phyloP scores from a whole-genome alignment of 2,113 vertebrate genomes.

The Chaetodon trifascialis region DNA sequence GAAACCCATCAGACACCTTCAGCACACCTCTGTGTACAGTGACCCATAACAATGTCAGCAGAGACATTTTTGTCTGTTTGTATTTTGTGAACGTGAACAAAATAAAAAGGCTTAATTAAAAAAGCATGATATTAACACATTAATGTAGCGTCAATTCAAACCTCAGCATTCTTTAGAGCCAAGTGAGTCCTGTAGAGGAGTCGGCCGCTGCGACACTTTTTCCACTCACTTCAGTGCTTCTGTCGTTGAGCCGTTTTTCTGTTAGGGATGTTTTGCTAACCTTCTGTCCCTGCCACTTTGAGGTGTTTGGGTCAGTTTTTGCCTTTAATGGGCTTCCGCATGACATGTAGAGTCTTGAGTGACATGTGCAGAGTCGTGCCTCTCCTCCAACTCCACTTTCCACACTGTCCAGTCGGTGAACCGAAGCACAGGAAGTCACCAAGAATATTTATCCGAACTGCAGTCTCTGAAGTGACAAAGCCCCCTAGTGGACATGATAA shows the following conservation, averaged over 20 bases:
- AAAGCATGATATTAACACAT: too few species aligned
- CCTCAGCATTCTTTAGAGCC: background rate
- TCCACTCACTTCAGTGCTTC: background rate
- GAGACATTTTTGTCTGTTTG: background rate
- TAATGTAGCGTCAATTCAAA: background rate
- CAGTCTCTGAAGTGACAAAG: background rate
- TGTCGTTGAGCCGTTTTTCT: conserved; percentile 29
- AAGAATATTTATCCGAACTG: background rate
- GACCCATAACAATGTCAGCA: background rate
- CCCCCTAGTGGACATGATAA: too few species aligned
- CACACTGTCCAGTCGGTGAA: background rate
- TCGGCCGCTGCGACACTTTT: background rate
- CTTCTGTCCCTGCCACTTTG: conserved; percentile 16
- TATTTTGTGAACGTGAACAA: background rate
- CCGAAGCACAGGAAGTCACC: background rate
- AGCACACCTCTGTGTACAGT: background rate
- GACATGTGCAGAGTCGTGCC: background rate
- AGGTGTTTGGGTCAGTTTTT: conserved; percentile 11
- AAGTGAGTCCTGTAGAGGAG: background rate
- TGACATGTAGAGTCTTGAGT: background rate
- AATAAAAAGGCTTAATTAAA: background rate
- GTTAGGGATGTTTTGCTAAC: conserved; percentile 40
- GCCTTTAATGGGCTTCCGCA: conserved; percentile 13
- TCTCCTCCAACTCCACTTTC: background rate
- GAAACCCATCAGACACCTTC: too few species aligned